Conservation (phyloP, 2,113 vertebrate species). For the Uropsilus gracilis region DNA sequence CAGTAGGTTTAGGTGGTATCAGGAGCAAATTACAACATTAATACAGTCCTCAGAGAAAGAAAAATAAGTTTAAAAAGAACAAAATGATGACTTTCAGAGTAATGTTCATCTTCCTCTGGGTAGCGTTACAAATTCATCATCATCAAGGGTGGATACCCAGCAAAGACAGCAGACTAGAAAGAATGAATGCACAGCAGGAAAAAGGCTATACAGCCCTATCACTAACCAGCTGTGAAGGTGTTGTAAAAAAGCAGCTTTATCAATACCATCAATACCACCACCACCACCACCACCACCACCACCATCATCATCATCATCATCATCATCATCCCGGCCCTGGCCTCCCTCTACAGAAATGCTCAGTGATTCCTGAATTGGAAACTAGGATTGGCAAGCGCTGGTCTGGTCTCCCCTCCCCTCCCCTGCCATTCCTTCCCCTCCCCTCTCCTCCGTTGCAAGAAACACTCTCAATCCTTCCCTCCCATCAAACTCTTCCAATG, state of each 20-base stretch:
- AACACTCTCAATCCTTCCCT: background rate
- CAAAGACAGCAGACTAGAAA: background rate
- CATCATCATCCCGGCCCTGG: background rate
- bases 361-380: background rate
- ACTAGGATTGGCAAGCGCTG: background rate
- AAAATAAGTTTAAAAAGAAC: conserved; percentile 50
- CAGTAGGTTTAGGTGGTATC: conserved; percentile 54
- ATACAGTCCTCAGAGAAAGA: conserved; percentile 40
- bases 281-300: background rate
- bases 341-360: background rate
- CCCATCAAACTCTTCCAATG: background rate
- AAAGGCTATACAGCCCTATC: background rate
- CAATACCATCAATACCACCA: background rate
- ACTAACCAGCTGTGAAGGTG: background rate
- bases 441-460: background rate
- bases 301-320: background rate
- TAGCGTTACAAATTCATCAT: background rate
- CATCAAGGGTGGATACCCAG: background rate
- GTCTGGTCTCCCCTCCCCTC: background rate
- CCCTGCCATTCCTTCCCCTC: background rate
- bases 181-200: background rate
- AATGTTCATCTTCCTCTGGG: background rate
- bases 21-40: conserved; percentile 66
- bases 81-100: conserved; percentile 46
- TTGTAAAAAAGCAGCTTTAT: background rate